Evolutionary conservation across 2,888 invertebrate genomes (phyloP).

Genomic region (Villa cingulata): DNA sequence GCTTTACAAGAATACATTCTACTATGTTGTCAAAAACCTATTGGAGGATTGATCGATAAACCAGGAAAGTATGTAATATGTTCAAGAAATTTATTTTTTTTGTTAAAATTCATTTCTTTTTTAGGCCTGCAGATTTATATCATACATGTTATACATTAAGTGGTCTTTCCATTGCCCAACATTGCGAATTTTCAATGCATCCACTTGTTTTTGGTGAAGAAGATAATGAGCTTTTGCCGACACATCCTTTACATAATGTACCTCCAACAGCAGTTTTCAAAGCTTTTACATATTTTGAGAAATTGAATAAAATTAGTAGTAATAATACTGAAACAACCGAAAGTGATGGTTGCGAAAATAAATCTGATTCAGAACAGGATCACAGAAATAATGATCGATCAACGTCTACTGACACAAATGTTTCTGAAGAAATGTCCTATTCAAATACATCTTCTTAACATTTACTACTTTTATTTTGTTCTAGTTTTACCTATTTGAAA

Average conservation of each 20-base stretch:
- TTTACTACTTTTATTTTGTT: too few species aligned
- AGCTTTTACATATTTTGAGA: slow-evolving; percentile 37
- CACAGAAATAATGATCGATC: not conserved
- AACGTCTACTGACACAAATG: not conserved
- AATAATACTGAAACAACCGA: not conserved
- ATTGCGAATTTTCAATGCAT: slow-evolving; percentile 38
- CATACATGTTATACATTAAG: slow-evolving; percentile 95
- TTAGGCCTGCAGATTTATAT: slow-evolving; percentile 76
- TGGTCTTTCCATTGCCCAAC: slow-evolving; percentile 88
- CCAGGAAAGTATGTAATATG: slow-evolving; percentile 67
- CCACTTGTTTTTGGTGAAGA: slow-evolving; percentile 49
- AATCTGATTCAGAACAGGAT: not conserved
- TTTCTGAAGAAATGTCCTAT: slow-evolving; percentile 1
- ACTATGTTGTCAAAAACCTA: slow-evolving; percentile 75
- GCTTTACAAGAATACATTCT: slow-evolving; percentile 92
- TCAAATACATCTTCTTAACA: slow-evolving; percentile 1
- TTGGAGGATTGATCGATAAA: slow-evolving; percentile 90
- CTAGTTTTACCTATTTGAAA: too few species aligned
- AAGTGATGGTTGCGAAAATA: not conserved
- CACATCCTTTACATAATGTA: slow-evolving; percentile 75
- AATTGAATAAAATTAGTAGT: not conserved
- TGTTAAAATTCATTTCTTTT: slow-evolving; percentile 17
- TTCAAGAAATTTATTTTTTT: not conserved
- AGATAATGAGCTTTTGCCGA: slow-evolving; percentile 55
- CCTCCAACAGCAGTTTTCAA: slow-evolving; percentile 49